Evolutionary conservation across 2,888 invertebrate genomes (phyloP), one percentile per base, ranked within the genome.

Genomic region (Pseudeuparius sepicola): DNA sequence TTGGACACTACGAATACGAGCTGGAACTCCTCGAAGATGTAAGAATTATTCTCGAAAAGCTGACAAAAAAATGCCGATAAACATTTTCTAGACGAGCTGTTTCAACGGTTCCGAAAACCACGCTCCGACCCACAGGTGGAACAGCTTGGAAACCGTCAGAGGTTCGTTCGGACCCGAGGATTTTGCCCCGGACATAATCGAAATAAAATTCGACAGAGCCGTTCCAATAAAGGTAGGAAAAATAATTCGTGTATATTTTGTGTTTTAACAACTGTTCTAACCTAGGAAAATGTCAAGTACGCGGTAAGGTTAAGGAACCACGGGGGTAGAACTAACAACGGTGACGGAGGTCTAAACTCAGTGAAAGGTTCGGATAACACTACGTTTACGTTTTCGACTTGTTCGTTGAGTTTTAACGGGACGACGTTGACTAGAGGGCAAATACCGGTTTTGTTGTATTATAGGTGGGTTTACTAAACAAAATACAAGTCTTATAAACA

Each of bases 351-450:
- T 0, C 62, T 90, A 41, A 77, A 79, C 16, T 77, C 83, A 3
- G 83, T 96, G 6, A 85, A 87, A 52, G 93, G 94, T 4, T 86
- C 89, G 0, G 94, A 96, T 61, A 92, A 92, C 27, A 86, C 88
- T 4, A 80, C 78, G 2, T 94, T 96, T 61, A 77, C 82, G 28
- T 96, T 89, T 60, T 79, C 83, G 15, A 83, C 90, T 2, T 93
- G 92, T 59, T 86, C 92, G 7, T 68, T 94, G 26, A 93, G 93
- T 60, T 88, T 87, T 57, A 94, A 96, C 59, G 96, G 96, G n/a
- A 96, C 96, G 1, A 93, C 90, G 4, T 77, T 92, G 42, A 83
- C 86, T 0, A 72, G 96, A 34, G 97, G 97, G 6, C 97, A 97
- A 66, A 78, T 97, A 53, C 96, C 97, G 0, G 82, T 85, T 53